Evolutionary conservation across 2,888 invertebrate species (phyloP).

Genomic region (Acrobasis consociella): DNA sequence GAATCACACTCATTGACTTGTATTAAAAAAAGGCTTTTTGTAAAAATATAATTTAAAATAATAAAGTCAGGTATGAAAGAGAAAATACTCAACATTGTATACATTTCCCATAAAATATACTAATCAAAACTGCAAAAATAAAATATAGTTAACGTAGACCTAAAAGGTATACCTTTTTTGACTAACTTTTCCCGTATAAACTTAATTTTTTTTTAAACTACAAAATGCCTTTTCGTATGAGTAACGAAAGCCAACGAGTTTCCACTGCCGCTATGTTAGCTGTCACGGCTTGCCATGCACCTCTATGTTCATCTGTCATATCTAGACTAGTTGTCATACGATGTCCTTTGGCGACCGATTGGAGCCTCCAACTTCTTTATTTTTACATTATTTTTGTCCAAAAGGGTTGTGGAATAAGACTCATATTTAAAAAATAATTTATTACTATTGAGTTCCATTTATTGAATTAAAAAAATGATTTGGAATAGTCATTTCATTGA

Average conservation of each 20-base stretch:
- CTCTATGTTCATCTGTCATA: constrained; percentile 38
- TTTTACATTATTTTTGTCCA: constrained; percentile 34
- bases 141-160: no score
- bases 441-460: constrained; percentile 21
- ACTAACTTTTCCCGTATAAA: no score
- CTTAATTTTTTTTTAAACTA: no score
- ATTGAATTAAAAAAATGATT: not conserved
- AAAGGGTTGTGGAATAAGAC: constrained; percentile 80
- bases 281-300: constrained; percentile 53
- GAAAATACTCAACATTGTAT: no score
- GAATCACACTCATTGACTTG: constrained; percentile 24
- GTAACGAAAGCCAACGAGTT: constrained; percentile 27
- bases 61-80: no score
- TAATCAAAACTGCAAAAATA: no score
- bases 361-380: constrained; percentile 28
- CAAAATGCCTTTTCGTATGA: constrained; percentile 26
- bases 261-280: constrained; percentile 48
- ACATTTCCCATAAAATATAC: no score
- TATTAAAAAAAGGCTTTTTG: constrained; percentile 24
- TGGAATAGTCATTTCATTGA: constrained; percentile 12
- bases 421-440: constrained; percentile 39
- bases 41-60: constrained; percentile 2
- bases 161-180: no score
- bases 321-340: constrained; percentile 2
- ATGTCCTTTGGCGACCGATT: constrained; percentile 31